Conservation (phyloP, 2,797 vertebrate species). For the Acanthopagrus latus region DNA sequence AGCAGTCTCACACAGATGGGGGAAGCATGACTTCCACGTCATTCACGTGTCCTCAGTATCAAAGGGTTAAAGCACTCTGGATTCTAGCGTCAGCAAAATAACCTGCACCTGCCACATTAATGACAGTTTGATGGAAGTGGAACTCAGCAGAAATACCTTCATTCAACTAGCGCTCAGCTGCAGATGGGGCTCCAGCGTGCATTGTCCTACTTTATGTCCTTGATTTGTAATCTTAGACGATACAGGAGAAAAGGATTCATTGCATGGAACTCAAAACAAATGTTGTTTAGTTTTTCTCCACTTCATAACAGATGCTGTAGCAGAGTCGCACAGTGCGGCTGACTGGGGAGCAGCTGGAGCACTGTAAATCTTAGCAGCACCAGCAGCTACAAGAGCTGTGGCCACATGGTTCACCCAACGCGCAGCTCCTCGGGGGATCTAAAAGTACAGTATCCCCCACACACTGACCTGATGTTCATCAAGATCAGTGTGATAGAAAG, state of each 20-base stretch:
- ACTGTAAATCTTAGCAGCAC: slow-evolving; percentile 71
- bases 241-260: neutral
- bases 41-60: neutral
- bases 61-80: slow-evolving; percentile 1
- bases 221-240: neutral
- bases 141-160: slow-evolving; percentile 33
- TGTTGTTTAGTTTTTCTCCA: slow-evolving; percentile 2
- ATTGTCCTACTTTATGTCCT: slow-evolving; percentile 29
- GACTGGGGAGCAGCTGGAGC: slow-evolving; percentile 66
- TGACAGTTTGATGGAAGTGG: slow-evolving; percentile 31
- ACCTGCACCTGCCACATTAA: slow-evolving; percentile 29
- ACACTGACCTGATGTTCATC: slow-evolving; percentile 42
- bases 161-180: slow-evolving; percentile 14
- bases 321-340: slow-evolving; percentile 33
- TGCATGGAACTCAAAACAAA: slow-evolving; percentile 4
- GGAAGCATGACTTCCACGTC: neutral
- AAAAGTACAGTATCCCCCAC: slow-evolving; percentile 61
- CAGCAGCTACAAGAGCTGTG: slow-evolving; percentile 64
- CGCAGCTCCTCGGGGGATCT: slow-evolving; percentile 41
- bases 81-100: slow-evolving; percentile 24
- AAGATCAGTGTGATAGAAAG: slow-evolving; percentile 33
- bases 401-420: slow-evolving; percentile 65
- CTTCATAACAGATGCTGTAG: slow-evolving; percentile 29
- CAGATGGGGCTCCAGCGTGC: neutral
- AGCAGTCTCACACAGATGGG: neutral